These are phyloP conservation scores for Nymphalis io DNA, from an alignment of 1,140 invertebrate species.

Conservation along the genomic window DNA sequence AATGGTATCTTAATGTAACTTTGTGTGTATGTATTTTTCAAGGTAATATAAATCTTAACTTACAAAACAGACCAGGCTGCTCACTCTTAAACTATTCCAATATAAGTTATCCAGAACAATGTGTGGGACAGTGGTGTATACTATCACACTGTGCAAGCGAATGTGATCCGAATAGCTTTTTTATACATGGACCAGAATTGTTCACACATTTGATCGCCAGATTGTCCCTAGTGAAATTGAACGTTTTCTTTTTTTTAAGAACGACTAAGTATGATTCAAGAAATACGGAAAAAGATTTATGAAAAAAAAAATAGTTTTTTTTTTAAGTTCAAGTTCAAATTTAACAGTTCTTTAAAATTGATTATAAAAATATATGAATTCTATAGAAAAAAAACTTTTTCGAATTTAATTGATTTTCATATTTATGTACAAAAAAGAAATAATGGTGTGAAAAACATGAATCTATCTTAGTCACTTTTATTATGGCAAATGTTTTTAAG, in stretches of 20 bases:
- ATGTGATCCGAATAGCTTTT: slow-evolving; percentile 21
- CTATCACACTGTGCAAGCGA: slow-evolving; percentile 39
- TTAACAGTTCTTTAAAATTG: too few relatives aligned
- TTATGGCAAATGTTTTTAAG: slow-evolving; percentile 17
- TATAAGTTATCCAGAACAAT: slow-evolving; percentile 81
- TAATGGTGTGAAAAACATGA: background rate
- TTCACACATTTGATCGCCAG: slow-evolving; percentile 38
- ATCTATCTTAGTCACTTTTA: slow-evolving; percentile 21
- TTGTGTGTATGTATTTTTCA: slow-evolving; percentile 14
- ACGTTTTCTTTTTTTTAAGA: slow-evolving; percentile 6
- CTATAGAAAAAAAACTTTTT: background rate
- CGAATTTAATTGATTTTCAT: background rate
- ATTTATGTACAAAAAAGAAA: background rate
- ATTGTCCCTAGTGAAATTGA: slow-evolving; percentile 17
- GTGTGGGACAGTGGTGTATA: slow-evolving; percentile 41
- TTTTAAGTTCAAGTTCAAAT: too few relatives aligned
- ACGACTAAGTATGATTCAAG: background rate
- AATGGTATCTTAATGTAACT: background rate
- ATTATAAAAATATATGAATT: too few relatives aligned
- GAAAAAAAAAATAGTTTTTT: too few relatives aligned
- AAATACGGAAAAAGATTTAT: background rate
- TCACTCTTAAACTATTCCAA: slow-evolving; percentile 68
- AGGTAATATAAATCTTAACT: slow-evolving; percentile 22
- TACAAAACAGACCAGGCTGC: slow-evolving; percentile 45
- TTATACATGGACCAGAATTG: slow-evolving; percentile 36